These are phyloP conservation scores for Meandrina meandrites DNA, from an alignment of 92 coral and sea anemone genomes.

Conservation along the genomic window DNA sequence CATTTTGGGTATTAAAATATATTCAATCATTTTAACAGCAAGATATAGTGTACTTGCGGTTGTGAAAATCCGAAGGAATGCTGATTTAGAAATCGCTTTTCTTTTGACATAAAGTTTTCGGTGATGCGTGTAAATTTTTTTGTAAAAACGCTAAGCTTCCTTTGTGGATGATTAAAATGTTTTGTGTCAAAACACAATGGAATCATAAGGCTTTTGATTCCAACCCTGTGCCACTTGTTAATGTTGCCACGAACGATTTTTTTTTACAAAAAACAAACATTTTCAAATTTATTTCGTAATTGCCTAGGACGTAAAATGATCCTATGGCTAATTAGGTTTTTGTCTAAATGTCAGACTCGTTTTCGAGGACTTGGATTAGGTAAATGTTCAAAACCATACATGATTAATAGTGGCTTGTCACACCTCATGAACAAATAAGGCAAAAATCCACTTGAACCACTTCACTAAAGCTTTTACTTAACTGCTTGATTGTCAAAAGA, in stretches of 20 bases:
- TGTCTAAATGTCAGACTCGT: background rate
- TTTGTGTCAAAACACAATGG: conserved; percentile 12
- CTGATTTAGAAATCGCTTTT: conserved; percentile 1
- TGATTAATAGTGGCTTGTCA: background rate
- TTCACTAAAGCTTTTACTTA: background rate
- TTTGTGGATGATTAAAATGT: background rate
- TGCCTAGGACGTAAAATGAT: background rate
- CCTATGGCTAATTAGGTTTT: background rate
- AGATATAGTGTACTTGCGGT: conserved; percentile 10
- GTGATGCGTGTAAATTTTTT: conserved; percentile 24
- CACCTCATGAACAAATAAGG: conserved; percentile 1
- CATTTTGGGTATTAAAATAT: background rate
- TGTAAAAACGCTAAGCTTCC: conserved; percentile 10
- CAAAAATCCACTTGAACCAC: background rate
- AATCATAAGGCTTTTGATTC: background rate
- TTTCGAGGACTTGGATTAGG: background rate
- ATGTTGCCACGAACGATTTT: background rate
- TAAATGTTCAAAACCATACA: background rate
- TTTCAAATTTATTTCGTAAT: background rate
- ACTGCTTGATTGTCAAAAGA: background rate
- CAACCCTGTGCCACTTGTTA: background rate
- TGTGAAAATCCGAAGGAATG: background rate
- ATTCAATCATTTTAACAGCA: background rate
- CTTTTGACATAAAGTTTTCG: conserved; percentile 1
- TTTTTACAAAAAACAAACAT: background rate